Conservation (phyloP, 2,797 vertebrate species). For the Gymnoscopelus braueri region DNA sequence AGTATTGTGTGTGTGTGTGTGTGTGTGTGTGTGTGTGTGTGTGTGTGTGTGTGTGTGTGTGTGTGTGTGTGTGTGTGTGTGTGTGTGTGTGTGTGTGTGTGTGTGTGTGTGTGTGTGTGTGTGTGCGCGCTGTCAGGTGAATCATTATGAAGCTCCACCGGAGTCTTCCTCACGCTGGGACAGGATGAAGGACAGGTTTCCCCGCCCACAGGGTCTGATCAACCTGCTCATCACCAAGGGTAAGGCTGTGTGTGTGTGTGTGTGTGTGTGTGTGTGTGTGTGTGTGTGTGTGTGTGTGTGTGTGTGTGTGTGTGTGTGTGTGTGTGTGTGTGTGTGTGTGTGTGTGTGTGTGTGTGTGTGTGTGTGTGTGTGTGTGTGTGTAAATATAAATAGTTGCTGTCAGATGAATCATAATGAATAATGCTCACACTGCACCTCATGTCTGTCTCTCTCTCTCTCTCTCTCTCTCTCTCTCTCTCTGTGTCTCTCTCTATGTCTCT, state of each 20-base stretch:
- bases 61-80: conserved; percentile 17
- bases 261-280: not conserved
- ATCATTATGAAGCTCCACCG: not conserved
- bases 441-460: not conserved
- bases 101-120: conserved; percentile 10
- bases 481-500: too few species aligned
- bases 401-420: not conserved
- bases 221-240: conserved; percentile 63
- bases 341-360: conserved; percentile 10
- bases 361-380: conserved; percentile 18
- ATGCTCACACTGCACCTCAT: not conserved
- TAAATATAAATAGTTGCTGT: not conserved
- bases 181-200: conserved; percentile 45
- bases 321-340: conserved; percentile 19
- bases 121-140: conserved; percentile 7
- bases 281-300: conserved; percentile 6
- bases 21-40: conserved; percentile 14
- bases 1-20: conserved; percentile 5
- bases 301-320: not conserved
- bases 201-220: conserved; percentile 51
- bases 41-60: conserved; percentile 24
- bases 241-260: conserved; percentile 11
- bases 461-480: conserved; percentile 4
- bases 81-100: conserved; percentile 16
- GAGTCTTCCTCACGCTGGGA: conserved; percentile 41